Base-by-base conservation (phyloP, 2,888 invertebrate species). In the Caenorhabditis imperialis region DNA sequence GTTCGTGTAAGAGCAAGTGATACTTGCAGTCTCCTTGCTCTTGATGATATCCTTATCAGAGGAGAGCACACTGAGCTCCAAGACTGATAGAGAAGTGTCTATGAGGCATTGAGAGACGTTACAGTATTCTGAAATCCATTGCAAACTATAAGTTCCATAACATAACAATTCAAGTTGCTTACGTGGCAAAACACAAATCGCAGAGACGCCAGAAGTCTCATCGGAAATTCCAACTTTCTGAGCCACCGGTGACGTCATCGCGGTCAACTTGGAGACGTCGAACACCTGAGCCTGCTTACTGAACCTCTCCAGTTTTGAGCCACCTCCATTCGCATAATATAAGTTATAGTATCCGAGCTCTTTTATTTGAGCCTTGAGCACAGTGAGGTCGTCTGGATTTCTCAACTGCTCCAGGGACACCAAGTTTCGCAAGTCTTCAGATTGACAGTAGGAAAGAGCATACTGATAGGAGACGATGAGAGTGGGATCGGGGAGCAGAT, bases 121-220 rank as follows among this genome's bases (percentile, higher is more conserved):
- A 45, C 73, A 73, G 50, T 73, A 73, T 22, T 73, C 73, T 73
- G 55, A 16, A 72, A 53, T 14, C 6, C 8, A 5, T 38, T 25
- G 18, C n/a, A n/a, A n/a, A n/a, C n/a, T n/a, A n/a, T n/a, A n/a
- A n/a, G n/a, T n/a, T n/a, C 7, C 45, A 16, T 10, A 22, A 20
- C 8, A 25, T 8, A 27, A 25, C 6, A 37, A 54, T 25, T 14
- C 14, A 27, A 51, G n/a, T 6, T 20, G 23, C 48, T 27, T 27
- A 74, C 74, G 61, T 51, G 74, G 74, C 27, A 57, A 4, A 2
- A 69, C 62, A 62, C 74, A 74, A 35, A 74, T 74, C 3, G 62
- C 74, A 5, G 74, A 74, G 8, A 62, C 40, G 37, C 69, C 62
- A 4, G 44, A 20, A 14, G 67, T 62, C 23, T 44, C 6, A 20